Conservation (phyloP, 2,888 invertebrate species). For the Nomada ruficornis region DNA sequence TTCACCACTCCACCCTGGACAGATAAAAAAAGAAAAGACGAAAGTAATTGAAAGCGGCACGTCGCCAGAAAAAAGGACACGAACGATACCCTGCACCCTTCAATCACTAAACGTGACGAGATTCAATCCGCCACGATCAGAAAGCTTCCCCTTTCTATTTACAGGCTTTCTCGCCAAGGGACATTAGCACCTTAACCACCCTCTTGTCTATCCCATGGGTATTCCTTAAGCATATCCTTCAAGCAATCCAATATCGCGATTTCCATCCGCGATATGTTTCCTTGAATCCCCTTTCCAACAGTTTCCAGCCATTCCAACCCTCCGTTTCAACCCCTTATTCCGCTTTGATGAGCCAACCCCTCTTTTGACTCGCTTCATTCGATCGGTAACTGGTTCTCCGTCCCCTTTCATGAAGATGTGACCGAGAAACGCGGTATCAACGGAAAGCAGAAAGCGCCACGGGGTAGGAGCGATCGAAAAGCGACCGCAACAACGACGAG, state of each 20-base stretch:
- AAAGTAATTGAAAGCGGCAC: neutral
- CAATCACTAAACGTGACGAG: neutral
- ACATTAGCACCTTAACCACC: constrained; percentile 1
- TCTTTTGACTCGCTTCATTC: neutral
- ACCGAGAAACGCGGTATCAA: constrained; percentile 29
- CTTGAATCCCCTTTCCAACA: neutral
- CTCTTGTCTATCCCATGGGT: neutral
- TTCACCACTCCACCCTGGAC: too few species aligned
- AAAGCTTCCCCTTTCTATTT: constrained; percentile 1
- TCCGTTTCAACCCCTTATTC: neutral
- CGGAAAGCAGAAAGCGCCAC: neutral
- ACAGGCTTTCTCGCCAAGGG: constrained; percentile 13
- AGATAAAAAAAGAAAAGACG: neutral
- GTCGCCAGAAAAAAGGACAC: neutral
- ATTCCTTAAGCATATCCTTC: neutral
- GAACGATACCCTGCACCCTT: neutral
- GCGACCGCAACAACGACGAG: constrained; percentile 28
- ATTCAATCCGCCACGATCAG: constrained; percentile 1
- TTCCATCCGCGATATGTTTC: neutral
- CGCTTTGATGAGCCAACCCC: neutral
- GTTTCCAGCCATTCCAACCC: neutral
- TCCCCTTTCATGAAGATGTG: constrained; percentile 13
- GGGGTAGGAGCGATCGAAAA: constrained; percentile 20
- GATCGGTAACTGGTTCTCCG: neutral
- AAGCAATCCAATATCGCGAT: constrained; percentile 25